Evolutionary conservation across 2,888 invertebrate genomes (phyloP), one percentile per base, ranked within the genome.

Genomic region (Dynastes grantii): DNA sequence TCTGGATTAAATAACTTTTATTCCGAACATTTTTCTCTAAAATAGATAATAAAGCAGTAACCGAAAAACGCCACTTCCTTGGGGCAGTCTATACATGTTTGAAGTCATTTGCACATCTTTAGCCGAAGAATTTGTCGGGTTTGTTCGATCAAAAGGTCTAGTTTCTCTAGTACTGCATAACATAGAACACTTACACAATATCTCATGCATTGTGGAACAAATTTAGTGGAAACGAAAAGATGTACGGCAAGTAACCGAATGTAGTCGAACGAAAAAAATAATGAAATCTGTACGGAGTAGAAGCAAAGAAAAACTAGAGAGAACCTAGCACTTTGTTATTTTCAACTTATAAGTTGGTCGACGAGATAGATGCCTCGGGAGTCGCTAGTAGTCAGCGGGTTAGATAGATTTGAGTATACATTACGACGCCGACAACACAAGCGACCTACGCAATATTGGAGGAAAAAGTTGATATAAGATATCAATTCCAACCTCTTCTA

Each of bases 201-300:
- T 76, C 64, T 76, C 53, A 64, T 37, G 55, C 55, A 65, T 65
- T 76, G 61, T 75, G 45, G 73, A 75, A 63, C 45, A 75, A 75
- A 75, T 75, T 75, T 75, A 75, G 73, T 61, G 73, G 73, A 75
- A 75, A 75, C 16, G 61, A 49, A 45, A 45, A 61, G 45, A 49
- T 49, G 49, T 53, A 51, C 49, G 51, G 51, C 49, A 51, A 45
- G 13, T 75, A 40, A 37, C 4, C 6, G 27, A 45, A 61, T 61
- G 45, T 75, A 29, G 61, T 27, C 73, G 61, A 61, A 40, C 16
- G 40, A 45, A 49, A 61, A 22, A 75, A 75, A 75, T 61, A 45
- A 61, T 61, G 63, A 61, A 61, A 75, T 55, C 27, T 61, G 40
- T 61, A 45, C 45, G 0, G 51, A 51, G 40, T 73, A 61, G 22